phyloP scores from a whole-genome alignment of 2,888 invertebrate genomes.

The Troides helena region DNA sequence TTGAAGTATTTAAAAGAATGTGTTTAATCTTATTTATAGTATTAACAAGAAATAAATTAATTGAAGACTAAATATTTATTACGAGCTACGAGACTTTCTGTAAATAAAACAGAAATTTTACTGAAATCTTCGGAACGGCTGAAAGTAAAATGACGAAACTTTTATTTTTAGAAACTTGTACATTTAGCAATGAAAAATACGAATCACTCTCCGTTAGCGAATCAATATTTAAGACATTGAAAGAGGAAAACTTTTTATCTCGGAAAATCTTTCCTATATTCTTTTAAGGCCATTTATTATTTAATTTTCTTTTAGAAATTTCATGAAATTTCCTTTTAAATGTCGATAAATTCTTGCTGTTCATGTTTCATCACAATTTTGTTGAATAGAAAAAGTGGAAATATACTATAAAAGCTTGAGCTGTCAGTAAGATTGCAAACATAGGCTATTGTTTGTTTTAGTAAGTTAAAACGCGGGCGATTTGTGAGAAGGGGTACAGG shows the following conservation, averaged over 20 bases:
- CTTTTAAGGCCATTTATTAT: constrained; percentile 28
- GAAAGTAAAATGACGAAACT: constrained; percentile 55
- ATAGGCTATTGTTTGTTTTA: constrained; percentile 53
- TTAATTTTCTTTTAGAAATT: constrained; percentile 5
- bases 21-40: no score
- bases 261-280: constrained; percentile 49
- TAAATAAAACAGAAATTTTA: constrained; percentile 34
- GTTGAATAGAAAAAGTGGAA: not conserved
- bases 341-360: no score
- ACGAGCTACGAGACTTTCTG: no score
- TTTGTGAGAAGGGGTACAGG: constrained; percentile 38
- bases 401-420: constrained; percentile 35
- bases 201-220: constrained; percentile 67
- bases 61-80: no score
- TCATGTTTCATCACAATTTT: no score
- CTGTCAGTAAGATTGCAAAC: constrained; percentile 53
- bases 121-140: constrained; percentile 38
- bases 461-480: constrained; percentile 41
- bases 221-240: constrained; percentile 71
- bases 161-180: constrained; percentile 67
- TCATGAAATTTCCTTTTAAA: no score
- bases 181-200: constrained; percentile 71
- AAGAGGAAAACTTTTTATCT: constrained; percentile 52
- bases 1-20: no score
- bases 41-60: no score